These are phyloP conservation scores for Metridium senile DNA, from an alignment of 92 coral and sea anemone species.

Conservation along the genomic window DNA sequence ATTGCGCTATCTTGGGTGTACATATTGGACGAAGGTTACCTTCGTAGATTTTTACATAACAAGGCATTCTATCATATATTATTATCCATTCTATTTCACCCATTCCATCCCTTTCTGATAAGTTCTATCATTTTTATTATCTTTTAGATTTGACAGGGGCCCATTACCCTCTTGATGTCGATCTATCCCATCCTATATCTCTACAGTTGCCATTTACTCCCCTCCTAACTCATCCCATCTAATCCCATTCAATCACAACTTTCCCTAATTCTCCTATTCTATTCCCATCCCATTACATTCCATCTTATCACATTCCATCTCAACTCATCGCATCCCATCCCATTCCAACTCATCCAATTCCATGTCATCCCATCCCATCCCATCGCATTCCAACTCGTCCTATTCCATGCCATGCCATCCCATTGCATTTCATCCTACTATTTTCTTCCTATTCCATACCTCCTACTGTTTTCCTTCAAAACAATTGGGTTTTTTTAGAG, in stretches of 20 bases:
- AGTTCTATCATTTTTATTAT: no score
- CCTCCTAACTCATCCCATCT: no score
- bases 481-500: neutral
- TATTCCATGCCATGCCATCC: neutral
- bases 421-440: no score
- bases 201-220: no score
- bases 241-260: no score
- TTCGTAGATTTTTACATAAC: neutral
- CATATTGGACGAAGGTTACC: neutral
- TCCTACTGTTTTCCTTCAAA: neutral
- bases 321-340: neutral
- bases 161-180: no score
- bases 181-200: no score
- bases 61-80: no score
- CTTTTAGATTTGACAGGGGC: no score
- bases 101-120: no score
- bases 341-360: neutral
- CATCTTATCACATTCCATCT: neutral
- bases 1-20: neutral
- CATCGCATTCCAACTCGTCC: neutral
- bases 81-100: no score
- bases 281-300: neutral
- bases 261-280: no score
- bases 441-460: neutral
- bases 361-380: neutral